phyloP scores from a whole-genome alignment of 2,113 vertebrate species.

The Campylomormyrus numenius region DNA sequence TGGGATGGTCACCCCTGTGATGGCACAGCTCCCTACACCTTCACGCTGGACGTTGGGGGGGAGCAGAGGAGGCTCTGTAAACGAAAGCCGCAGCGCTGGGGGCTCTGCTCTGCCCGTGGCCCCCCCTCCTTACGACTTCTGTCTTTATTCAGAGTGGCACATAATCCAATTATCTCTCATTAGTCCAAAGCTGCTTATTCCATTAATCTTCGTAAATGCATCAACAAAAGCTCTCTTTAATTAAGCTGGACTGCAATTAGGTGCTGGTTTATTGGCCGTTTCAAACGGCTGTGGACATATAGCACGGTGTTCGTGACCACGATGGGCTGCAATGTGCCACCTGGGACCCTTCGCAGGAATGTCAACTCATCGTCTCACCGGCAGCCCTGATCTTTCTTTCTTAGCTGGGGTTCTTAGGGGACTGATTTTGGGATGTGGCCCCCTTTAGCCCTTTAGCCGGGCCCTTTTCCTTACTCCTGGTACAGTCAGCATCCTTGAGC shows the following conservation, averaged over 20 bases:
- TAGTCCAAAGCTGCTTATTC: constrained; percentile 79
- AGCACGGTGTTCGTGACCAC: not conserved
- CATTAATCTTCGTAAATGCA: constrained; percentile 82
- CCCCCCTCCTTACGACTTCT: constrained; percentile 34
- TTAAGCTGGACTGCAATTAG: constrained; percentile 80
- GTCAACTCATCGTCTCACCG: not conserved
- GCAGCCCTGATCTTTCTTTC: not conserved
- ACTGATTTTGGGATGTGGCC: not conserved
- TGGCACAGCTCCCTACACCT: not conserved
- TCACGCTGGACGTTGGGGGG: not conserved
- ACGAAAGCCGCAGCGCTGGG: not conserved
- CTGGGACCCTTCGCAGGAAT: not conserved
- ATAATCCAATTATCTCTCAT: constrained; percentile 83
- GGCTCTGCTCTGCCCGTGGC: not conserved
- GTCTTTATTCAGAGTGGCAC: constrained; percentile 69
- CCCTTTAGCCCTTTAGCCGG: not conserved
- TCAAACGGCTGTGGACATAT: constrained; percentile 5
- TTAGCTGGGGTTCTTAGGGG: not conserved
- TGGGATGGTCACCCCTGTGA: not conserved
- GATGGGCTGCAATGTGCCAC: not conserved
- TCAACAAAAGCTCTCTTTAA: constrained; percentile 77
- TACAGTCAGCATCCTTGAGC: not conserved
- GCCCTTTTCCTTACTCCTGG: not conserved
- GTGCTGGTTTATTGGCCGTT: constrained; percentile 70
- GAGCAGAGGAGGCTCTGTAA: not conserved